phyloP scores from a whole-genome alignment of 30 jellyfish, hydroid and myxozoan genomes.

The Hydractinia symbiolongicarpus region DNA sequence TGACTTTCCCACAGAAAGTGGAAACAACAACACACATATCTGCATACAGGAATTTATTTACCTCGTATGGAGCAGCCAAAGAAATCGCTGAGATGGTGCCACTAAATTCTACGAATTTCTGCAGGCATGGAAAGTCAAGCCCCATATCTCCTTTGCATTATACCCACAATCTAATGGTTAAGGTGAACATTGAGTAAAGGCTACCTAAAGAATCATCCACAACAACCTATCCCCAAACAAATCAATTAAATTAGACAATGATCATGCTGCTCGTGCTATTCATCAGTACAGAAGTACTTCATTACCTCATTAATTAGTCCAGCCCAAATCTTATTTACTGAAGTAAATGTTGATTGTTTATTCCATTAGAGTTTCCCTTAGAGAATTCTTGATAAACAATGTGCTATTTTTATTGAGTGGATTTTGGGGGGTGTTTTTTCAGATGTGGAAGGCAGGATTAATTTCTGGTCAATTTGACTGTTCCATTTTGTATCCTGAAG shows the following conservation, averaged over 20 bases:
- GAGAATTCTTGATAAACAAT: no score
- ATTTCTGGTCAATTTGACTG: no score
- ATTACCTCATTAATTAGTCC: conserved; percentile 13
- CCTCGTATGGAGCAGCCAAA: conserved; percentile 8
- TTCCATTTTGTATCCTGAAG: no score
- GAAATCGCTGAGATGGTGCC: conserved; percentile 12
- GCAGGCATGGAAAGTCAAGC: not conserved
- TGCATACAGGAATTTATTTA: not conserved
- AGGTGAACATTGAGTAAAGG: not conserved
- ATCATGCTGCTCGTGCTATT: conserved; percentile 21
- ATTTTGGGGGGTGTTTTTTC: no score
- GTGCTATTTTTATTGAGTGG: no score
- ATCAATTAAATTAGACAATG: conserved; percentile 3
- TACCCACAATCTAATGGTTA: conserved; percentile 26
- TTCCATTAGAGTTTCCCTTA: no score
- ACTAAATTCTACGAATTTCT: not conserved
- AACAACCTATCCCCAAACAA: not conserved
- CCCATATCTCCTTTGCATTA: conserved; percentile 1
- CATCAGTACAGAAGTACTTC: conserved; percentile 12
- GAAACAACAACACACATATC: not conserved
- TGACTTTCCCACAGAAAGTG: not conserved
- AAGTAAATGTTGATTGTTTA: no score
- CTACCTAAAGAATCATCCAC: conserved; percentile 10
- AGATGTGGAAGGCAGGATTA: no score
- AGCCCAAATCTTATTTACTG: conserved; percentile 18